Evolutionary conservation across 2,888 invertebrate genomes (phyloP).

Genomic region (Spilarctia lutea): DNA sequence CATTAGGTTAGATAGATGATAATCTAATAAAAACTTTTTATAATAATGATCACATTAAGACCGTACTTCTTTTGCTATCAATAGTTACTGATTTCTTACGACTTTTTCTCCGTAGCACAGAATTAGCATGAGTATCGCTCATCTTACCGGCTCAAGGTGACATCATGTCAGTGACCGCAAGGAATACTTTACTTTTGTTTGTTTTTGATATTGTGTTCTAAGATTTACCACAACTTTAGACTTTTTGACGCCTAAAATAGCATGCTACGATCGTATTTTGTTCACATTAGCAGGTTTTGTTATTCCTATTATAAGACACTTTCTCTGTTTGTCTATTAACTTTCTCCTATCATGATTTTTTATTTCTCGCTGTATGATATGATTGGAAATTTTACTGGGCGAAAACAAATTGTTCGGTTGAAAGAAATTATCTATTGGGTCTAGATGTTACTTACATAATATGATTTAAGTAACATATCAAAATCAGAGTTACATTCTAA

Average conservation of each 20-base stretch:
- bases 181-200: constrained; percentile 6
- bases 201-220: constrained; percentile 19
- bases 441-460: too few relatives aligned
- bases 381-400: neutral
- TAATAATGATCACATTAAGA: neutral
- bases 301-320: neutral
- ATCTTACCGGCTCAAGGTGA: constrained; percentile 57
- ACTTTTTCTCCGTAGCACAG: constrained; percentile 55
- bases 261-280: neutral
- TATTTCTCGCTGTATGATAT: too few relatives aligned
- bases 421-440: neutral
- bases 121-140: constrained; percentile 51
- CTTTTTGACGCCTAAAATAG: neutral
- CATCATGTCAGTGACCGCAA: constrained; percentile 38
- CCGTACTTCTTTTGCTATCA: neutral
- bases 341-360: neutral
- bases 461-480: neutral
- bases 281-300: neutral
- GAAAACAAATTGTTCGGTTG: neutral
- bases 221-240: neutral
- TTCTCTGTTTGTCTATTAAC: neutral
- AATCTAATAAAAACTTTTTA: neutral
- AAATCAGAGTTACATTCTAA: neutral
- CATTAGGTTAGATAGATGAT: neutral
- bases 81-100: constrained; percentile 33